Evolutionary conservation across 2,888 invertebrate genomes (phyloP), one percentile per base, ranked within the genome.

Genomic region (Acrocera orbiculus): DNA sequence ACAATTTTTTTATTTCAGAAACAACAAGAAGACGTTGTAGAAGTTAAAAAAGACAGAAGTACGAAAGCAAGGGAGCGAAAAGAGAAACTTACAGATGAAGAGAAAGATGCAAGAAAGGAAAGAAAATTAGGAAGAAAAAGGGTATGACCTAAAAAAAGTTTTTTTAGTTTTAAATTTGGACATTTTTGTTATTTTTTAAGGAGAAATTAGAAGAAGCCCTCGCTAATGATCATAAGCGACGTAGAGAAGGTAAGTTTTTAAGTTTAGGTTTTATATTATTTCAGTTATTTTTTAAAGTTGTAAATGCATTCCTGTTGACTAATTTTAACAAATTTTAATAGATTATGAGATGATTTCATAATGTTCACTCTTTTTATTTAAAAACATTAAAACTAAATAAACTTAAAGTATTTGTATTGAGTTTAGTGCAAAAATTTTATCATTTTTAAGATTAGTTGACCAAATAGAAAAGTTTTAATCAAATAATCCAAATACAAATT

Each of bases 51-150:
- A 47, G 66, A 67, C 42, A 53, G 67, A 28, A 52, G 59, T 15
- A 47, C 58, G 4, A 66, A 64, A 47, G 47, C 54, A 36, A 70
- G 69, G 53, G 69, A 68, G 40, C 67, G 69, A 41, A 55, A 74
- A 57, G 63, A 70, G 54, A 65, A 76, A 63, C 63, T 77, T 31
- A 75, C 71, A 32, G 80, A 81, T 40, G 81, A 82, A 54, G 81
- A 81, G 49, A 73, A 81, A 50, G 83, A 83, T 57, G 58, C 72
- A 9, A 70, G 81, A 44, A 79, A 78, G 61, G 83, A 83, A 58
- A 70, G 81, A 52, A 83, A 82, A 63, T 62, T 80, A 51, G 78
- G 75, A 34, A 67, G 82, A 16, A 83, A 83, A 57, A 67, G 83
- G 64, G 79, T 79, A 63, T 11, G 17, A 10, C 4, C 22, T 7